Conservation (phyloP, 1,140 invertebrate species). For the Saxidomus purpurata region DNA sequence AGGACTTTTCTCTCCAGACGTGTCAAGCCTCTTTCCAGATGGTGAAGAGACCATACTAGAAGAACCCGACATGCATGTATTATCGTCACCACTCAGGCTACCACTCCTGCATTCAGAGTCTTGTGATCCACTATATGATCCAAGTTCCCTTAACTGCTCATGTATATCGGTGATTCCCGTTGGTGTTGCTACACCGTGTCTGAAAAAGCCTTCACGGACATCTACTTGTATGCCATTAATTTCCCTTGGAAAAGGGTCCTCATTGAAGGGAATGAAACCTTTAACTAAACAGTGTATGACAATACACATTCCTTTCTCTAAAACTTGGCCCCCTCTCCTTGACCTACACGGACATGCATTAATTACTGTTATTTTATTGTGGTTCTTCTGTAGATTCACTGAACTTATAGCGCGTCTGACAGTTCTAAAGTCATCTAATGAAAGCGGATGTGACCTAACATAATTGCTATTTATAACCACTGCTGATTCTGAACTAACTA, state of each 20-base stretch:
- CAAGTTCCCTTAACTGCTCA: background rate
- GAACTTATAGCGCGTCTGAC: conserved; percentile 15
- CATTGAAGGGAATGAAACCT: conserved; percentile 62
- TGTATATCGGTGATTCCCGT: background rate
- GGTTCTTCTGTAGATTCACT: conserved; percentile 35
- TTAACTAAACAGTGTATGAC: conserved; percentile 55
- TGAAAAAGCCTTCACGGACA: conserved; percentile 59
- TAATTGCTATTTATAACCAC: conserved; percentile 42
- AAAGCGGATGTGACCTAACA: conserved; percentile 18
- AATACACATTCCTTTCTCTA: conserved; percentile 55
- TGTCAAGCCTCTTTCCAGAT: background rate
- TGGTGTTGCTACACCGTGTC: conserved; percentile 26
- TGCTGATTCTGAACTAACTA: conserved; percentile 38
- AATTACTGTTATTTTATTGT: conserved; percentile 47
- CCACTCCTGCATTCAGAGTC: background rate
- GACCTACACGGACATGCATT: conserved; percentile 56
- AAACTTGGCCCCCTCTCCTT: conserved; percentile 31
- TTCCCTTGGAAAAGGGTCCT: conserved; percentile 54
- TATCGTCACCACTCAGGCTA: background rate
- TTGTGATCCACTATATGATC: background rate
- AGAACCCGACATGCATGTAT: background rate
- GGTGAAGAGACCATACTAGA: background rate
- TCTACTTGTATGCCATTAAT: conserved; percentile 48
- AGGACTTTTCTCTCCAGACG: background rate
- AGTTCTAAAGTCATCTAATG: conserved; percentile 24